Conservation (phyloP, 1,140 invertebrate species). For the Plodia interpunctella region DNA sequence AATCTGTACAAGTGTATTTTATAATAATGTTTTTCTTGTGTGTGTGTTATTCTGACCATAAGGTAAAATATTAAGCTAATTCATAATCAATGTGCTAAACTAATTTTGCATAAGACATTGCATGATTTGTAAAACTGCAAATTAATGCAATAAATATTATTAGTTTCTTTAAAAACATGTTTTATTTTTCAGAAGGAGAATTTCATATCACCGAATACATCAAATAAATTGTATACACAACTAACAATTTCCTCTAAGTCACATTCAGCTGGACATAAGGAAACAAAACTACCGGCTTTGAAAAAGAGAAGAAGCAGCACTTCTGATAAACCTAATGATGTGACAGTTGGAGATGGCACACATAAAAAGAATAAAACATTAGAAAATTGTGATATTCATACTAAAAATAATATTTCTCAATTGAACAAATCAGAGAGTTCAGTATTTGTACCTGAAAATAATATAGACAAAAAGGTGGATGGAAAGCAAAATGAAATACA, state of each 20-base stretch:
- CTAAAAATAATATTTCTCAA: conserved; percentile 49
- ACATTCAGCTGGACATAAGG: conserved; percentile 44
- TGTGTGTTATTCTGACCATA: too few relatives aligned
- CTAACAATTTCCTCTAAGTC: conserved; percentile 66
- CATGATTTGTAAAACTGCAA: too few relatives aligned
- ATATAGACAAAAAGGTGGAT: conserved; percentile 55
- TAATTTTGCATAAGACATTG: too few relatives aligned
- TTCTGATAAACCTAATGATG: conserved; percentile 65
- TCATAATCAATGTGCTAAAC: too few relatives aligned
- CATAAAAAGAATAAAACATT: conserved; percentile 56
- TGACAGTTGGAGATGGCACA: conserved; percentile 35
- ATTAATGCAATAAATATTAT: too few relatives aligned
- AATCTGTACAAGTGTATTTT: too few relatives aligned
- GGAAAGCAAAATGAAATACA: conserved; percentile 35
- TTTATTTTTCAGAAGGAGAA: conserved; percentile 59
- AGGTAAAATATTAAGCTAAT: too few relatives aligned
- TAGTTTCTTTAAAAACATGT: too few relatives aligned
- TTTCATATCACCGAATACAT: conserved; percentile 52
- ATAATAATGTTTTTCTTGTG: too few relatives aligned
- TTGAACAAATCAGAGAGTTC: conserved; percentile 43
- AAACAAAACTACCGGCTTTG: conserved; percentile 53
- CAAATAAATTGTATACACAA: conserved; percentile 67
- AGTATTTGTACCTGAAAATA: conserved; percentile 44
- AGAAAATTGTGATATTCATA: conserved; percentile 62
- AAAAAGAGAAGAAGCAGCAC: conserved; percentile 67